A percentile compares a stretch with the other conserved stretches of the same genome.
Evolutionary conservation across 2,797 vertebrate species (phyloP).

Genomic region (Channa striata): DNA sequence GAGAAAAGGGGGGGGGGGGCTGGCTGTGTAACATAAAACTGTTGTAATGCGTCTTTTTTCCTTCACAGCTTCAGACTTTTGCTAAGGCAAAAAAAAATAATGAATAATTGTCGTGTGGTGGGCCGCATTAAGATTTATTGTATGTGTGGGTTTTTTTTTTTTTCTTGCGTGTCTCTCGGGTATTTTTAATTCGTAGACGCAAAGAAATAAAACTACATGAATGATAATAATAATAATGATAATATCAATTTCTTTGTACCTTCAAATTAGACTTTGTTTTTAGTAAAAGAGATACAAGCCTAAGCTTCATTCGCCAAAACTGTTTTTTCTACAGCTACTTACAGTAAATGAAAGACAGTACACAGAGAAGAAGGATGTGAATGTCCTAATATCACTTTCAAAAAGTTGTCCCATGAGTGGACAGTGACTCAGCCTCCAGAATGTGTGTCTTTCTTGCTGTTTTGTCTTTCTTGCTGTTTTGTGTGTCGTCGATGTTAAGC

Average conservation of each 20-base stretch:
- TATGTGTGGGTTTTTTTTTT: too few relatives aligned
- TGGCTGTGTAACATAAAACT: neutral
- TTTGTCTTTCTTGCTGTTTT: constrained; percentile 30
- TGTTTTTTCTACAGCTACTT: too few relatives aligned
- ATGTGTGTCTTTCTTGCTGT: constrained; percentile 17
- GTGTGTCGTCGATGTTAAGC: neutral
- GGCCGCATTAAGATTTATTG: neutral
- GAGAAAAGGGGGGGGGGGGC: neutral
- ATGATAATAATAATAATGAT: too few relatives aligned
- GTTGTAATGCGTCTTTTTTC: neutral
- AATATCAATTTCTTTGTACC: too few relatives aligned
- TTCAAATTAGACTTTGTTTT: too few relatives aligned
- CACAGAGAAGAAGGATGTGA: neutral
- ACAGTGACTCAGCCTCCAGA: constrained; percentile 4
- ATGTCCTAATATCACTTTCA: neutral
- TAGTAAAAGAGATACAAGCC: too few relatives aligned
- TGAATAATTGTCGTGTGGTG: too few relatives aligned
- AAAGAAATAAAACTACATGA: too few relatives aligned
- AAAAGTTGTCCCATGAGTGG: neutral
- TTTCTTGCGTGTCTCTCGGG: too few relatives aligned
- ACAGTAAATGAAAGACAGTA: neutral
- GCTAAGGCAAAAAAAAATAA: too few relatives aligned
- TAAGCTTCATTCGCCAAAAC: too few relatives aligned
- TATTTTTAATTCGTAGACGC: too few relatives aligned
- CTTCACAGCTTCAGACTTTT: neutral